These are phyloP conservation scores for Stenurella melanura DNA, from an alignment of 2,888 invertebrate genomes.

Conservation along the genomic window DNA sequence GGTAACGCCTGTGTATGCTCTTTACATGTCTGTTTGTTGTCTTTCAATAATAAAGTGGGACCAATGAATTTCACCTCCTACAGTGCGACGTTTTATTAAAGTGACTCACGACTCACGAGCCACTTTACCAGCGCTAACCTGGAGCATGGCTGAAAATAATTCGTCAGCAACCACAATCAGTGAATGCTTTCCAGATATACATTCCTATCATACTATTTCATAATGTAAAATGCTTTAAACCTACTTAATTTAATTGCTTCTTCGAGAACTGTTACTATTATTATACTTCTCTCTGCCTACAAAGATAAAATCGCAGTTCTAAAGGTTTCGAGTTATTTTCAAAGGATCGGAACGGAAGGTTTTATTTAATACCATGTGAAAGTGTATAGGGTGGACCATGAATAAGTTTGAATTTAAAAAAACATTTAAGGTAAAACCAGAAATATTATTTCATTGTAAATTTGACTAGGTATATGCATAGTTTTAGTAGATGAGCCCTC, in stretches of 20 bases:
- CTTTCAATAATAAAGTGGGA: background rate
- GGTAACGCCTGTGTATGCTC: background rate
- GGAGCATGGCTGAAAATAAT: conserved; percentile 18
- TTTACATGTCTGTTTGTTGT: background rate
- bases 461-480: too few species aligned
- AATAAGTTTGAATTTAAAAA: background rate
- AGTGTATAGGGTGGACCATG: background rate
- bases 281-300: conserved; percentile 9
- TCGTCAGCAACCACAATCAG: conserved; percentile 11
- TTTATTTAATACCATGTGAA: background rate
- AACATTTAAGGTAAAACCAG: too few species aligned
- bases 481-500: too few species aligned
- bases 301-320: background rate
- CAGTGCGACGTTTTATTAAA: conserved; percentile 13
- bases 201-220: conserved; percentile 27
- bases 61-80: conserved; percentile 18
- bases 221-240: conserved; percentile 12
- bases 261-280: conserved; percentile 19
- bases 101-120: conserved; percentile 12
- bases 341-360: background rate
- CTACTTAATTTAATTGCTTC: conserved; percentile 28
- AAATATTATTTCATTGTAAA: too few species aligned
- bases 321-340: background rate
- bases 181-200: conserved; percentile 12
- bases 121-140: conserved; percentile 20